Conservation (phyloP, 37 sponge, comb jelly and placozoan genomes). For the Ephydatia muelleri region DNA sequence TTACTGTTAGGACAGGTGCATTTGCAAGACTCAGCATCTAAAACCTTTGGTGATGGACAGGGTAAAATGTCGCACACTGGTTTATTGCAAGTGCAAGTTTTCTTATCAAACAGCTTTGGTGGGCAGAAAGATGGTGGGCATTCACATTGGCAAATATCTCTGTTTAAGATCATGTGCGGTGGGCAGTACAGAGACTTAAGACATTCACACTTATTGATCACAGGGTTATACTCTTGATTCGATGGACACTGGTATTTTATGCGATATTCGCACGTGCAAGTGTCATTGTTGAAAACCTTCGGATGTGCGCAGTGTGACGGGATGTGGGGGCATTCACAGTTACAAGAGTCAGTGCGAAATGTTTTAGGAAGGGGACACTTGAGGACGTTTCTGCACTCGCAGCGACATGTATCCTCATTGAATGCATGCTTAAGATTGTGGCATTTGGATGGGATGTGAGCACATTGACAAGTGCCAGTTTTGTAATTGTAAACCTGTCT, state of each 20-base stretch:
- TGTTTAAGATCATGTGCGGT: neutral
- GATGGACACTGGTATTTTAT: neutral
- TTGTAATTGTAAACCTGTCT: neutral
- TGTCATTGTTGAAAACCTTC: neutral
- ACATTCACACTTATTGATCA: neutral
- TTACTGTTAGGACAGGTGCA: neutral
- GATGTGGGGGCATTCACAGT: slow-evolving; percentile 9
- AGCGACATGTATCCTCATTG: neutral
- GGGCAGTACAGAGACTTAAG: neutral
- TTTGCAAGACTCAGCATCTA: neutral
- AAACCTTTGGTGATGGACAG: neutral
- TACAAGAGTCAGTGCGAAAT: neutral
- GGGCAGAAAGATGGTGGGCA: neutral
- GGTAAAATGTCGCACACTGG: neutral
- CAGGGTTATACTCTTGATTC: neutral
- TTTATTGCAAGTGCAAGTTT: neutral
- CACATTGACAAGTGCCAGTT: neutral
- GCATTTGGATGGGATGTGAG: neutral
- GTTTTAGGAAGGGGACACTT: neutral
- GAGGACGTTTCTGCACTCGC: neutral
- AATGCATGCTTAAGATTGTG: neutral
- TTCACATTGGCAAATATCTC: slow-evolving; percentile 7
- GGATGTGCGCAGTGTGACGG: neutral
- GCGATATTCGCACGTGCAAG: slow-evolving; percentile 5
- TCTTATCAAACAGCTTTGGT: neutral